phyloP scores from a whole-genome alignment of 2,113 vertebrate species.

The Tetrax tetrax region DNA sequence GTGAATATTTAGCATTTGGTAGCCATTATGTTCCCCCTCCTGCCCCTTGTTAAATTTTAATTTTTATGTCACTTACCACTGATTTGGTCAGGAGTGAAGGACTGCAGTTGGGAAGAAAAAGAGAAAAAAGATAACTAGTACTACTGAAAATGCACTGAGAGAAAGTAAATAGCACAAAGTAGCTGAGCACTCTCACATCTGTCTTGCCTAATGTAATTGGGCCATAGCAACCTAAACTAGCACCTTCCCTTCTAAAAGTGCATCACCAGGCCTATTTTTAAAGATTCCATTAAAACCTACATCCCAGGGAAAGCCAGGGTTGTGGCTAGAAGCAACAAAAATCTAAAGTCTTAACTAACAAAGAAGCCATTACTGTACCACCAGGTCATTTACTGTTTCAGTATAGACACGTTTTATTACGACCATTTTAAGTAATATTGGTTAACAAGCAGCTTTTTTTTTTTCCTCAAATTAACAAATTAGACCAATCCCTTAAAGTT shows the following conservation, averaged over 20 bases:
- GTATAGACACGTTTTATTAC: background rate
- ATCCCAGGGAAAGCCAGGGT: background rate
- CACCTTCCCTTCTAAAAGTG: background rate
- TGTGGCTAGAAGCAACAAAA: background rate
- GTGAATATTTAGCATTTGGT: background rate
- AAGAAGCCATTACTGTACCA: background rate
- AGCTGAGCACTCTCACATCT: background rate
- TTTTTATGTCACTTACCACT: slow-evolving; percentile 79
- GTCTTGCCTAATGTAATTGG: background rate
- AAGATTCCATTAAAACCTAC: slow-evolving; percentile 6
- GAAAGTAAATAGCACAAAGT: slow-evolving; percentile 19
- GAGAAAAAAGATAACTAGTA: slow-evolving; percentile 70
- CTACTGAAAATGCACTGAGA: slow-evolving; percentile 81
- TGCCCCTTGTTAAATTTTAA: background rate
- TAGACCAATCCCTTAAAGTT: background rate
- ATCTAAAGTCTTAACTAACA: background rate
- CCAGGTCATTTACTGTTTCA: background rate
- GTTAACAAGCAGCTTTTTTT: background rate
- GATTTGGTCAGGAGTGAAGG: slow-evolving; percentile 85
- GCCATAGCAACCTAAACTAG: background rate
- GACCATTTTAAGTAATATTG: background rate
- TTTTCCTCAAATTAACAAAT: background rate
- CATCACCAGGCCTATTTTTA: background rate
- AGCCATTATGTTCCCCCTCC: background rate
- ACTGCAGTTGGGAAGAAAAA: slow-evolving; percentile 73